Base-by-base conservation (phyloP, 2,888 invertebrate species). In the Norana najaformis region DNA sequence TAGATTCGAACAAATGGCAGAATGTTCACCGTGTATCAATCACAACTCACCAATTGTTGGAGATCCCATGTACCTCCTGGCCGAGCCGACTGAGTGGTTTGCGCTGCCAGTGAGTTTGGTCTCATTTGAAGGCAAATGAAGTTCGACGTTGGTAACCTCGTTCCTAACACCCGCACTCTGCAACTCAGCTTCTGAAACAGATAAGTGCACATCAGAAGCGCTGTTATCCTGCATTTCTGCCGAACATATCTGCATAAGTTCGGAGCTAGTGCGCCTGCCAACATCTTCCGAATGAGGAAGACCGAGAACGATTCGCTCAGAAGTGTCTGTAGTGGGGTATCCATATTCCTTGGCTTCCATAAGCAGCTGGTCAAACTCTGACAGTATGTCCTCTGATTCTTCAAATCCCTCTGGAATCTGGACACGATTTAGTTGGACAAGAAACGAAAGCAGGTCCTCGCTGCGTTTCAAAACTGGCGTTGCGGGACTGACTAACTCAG, bases 381-480 rank as follows among this genome's bases (percentile, higher is more conserved):
- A 69, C 18, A 91, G 85, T 53, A 89, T 91, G 34, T 91, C 91
- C 69, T 91, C 92, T 6, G 91, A 47, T 37, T 90, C 90, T 83
- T 90, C 91, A 82, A 90, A 89, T 69, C 93, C 94, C 30, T 91
- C 91, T 20, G 93, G 93, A 38, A 92, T 92, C 11, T 92, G 92
- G 89, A 93, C 92, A 34, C 93, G 93, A 82, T 93, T 93, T 41
- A 94, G 91, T 91, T 93, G 93, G 13, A 92, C 91, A 39, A 94
- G 91, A 91, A 94, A 94, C n/a, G 93, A 92, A 83, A 93, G 93
- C 82, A 93, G 91, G 89, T 92, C 92, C 14, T 92, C 91, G 53
- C 91, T 20, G 23, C 36, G 85, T 16, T 23, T 35, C 20, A 16
- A 11, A 34, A 69, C 69, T 0, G 47, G 47, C 23, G 35, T 36